Evolutionary conservation across 2,797 vertebrate genomes (phyloP).

Genomic region (Heliangelus exortis): DNA sequence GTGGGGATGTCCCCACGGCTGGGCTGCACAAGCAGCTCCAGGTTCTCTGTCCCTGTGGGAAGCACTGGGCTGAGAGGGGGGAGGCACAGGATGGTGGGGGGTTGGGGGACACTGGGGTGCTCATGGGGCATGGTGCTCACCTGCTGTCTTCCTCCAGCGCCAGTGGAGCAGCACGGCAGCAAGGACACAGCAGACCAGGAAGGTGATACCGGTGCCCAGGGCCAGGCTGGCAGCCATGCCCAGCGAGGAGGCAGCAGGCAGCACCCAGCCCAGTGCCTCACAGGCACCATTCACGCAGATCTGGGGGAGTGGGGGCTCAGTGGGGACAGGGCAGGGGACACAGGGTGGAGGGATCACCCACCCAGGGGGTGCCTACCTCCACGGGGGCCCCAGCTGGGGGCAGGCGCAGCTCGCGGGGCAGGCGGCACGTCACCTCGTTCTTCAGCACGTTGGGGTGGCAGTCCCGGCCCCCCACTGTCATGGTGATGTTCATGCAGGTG

Average conservation of each 20-base stretch:
- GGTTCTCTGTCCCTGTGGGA: slow-evolving; percentile 43
- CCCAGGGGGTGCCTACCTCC: slow-evolving; percentile 73
- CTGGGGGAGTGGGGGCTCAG: slow-evolving; percentile 65
- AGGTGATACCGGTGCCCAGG: slow-evolving; percentile 81
- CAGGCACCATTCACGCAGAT: slow-evolving; percentile 88
- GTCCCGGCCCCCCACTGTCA: slow-evolving; percentile 85
- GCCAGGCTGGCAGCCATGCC: slow-evolving; percentile 83
- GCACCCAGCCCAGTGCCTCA: slow-evolving; percentile 82
- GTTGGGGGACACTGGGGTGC: accelerated
- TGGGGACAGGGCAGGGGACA: accelerated
- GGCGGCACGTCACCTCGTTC: slow-evolving; percentile 89
- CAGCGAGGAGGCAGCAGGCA: slow-evolving; percentile 74
- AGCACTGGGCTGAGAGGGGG: background rate
- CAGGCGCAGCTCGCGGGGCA: slow-evolving; percentile 85
- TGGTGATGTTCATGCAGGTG: slow-evolving; percentile 87
- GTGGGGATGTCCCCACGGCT: background rate
- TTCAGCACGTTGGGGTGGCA: slow-evolving; percentile 88
- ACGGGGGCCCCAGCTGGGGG: slow-evolving; percentile 79
- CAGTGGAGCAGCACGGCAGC: slow-evolving; percentile 81
- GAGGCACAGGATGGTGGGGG: accelerated
- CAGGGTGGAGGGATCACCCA: background rate
- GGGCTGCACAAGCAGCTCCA: slow-evolving; percentile 43
- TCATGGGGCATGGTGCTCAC: background rate
- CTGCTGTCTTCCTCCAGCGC: slow-evolving; percentile 80
- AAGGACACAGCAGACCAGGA: slow-evolving; percentile 82